These are phyloP conservation scores for Trachurus trachurus DNA, from an alignment of 2,797 vertebrate genomes.

Conservation along the genomic window DNA sequence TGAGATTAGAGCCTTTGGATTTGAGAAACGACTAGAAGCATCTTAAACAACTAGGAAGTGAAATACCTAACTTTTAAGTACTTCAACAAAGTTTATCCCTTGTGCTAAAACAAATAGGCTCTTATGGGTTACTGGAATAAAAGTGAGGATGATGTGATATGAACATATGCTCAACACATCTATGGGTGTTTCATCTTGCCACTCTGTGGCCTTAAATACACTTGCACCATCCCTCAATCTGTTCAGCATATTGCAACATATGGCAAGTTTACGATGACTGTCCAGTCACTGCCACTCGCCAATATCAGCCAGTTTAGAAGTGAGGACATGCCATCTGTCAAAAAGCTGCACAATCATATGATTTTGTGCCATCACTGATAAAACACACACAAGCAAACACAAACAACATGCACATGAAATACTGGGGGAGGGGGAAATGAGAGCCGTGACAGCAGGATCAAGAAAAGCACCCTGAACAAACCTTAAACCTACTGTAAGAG, in stretches of 20 bases:
- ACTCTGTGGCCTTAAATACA: constrained; percentile 69
- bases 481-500: constrained; percentile 27
- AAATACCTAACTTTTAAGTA: not conserved
- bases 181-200: constrained; percentile 65
- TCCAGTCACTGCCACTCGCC: constrained; percentile 74
- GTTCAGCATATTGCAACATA: constrained; percentile 80
- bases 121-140: constrained; percentile 45
- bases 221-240: constrained; percentile 71
- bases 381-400: constrained; percentile 27
- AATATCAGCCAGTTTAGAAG: constrained; percentile 77
- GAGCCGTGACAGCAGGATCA: not conserved
- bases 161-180: constrained; percentile 72
- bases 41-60: no score
- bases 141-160: constrained; percentile 57
- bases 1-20: constrained; percentile 4
- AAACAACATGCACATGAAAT: constrained; percentile 18
- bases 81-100: constrained; percentile 13
- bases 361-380: constrained; percentile 47
- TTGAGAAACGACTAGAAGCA: not conserved
- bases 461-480: constrained; percentile 31
- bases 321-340: constrained; percentile 80
- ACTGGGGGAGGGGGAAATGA: constrained; percentile 3
- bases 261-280: constrained; percentile 77
- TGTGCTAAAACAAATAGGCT: constrained; percentile 26
- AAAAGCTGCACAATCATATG: constrained; percentile 55